Conservation (phyloP, 2,797 vertebrate genomes). For the Microctenopoma lineatum region DNA sequence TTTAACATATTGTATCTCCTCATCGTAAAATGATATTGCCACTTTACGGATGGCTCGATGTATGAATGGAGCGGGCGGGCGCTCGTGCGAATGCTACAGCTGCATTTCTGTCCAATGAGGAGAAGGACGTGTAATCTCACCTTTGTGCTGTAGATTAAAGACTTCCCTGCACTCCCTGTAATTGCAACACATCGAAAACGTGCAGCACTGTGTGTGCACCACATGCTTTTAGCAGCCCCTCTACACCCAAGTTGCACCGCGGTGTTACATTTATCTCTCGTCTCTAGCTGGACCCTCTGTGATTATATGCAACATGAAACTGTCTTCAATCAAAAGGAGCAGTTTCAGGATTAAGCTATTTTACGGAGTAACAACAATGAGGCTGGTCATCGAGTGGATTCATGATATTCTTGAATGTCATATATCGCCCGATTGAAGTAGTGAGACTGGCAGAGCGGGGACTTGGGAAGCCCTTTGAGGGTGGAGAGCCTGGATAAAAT, state of each 20-base stretch:
- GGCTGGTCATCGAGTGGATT: constrained; percentile 49
- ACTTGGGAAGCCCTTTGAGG: constrained; percentile 32
- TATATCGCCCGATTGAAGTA: constrained; percentile 57
- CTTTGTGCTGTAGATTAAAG: not conserved
- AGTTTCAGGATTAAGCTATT: constrained; percentile 48
- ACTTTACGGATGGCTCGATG: constrained; percentile 25
- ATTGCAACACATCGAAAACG: constrained; percentile 25
- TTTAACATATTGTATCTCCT: constrained; percentile 33
- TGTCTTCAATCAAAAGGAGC: constrained; percentile 49
- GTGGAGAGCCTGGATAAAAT: constrained; percentile 33
- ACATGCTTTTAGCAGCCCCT: not conserved
- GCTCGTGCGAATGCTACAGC: constrained; percentile 13
- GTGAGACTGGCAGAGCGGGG: constrained; percentile 40
- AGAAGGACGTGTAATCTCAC: constrained; percentile 1
- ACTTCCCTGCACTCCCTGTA: constrained; percentile 3
- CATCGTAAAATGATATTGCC: constrained; percentile 36
- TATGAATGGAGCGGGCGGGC: constrained; percentile 11
- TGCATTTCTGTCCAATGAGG: not conserved
- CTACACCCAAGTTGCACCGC: not conserved
- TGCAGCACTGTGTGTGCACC: constrained; percentile 12
- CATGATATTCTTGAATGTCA: constrained; percentile 46
- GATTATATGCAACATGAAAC: constrained; percentile 15
- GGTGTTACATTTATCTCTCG: no score
- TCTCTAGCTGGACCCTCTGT: no score
- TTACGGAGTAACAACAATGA: constrained; percentile 37